A percentile compares a stretch with the other conserved stretches of the same genome.
Conservation (phyloP, 2,113 vertebrate species). For the Brachypteracias leptosomus region DNA sequence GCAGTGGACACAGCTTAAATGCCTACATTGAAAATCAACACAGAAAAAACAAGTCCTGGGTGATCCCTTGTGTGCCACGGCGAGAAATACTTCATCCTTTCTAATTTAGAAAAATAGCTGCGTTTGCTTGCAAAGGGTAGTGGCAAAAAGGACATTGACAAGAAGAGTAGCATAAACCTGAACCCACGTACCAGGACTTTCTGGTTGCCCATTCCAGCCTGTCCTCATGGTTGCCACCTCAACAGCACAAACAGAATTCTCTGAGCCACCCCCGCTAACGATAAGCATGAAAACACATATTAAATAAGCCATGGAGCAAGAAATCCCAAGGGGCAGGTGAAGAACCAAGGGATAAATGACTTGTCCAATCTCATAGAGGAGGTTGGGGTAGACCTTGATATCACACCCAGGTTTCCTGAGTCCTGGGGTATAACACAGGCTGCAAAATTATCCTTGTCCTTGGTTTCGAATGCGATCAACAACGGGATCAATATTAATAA, state of each 20-base stretch:
- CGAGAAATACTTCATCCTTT: not conserved
- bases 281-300: not conserved
- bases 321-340: not conserved
- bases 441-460: not conserved
- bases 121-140: rapidly evolving
- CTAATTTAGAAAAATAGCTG: not conserved
- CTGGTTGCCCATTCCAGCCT: not conserved
- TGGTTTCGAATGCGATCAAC: not conserved
- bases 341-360: not conserved
- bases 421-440: not conserved
- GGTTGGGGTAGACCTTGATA: not conserved
- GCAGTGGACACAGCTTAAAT: not conserved
- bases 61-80: rapidly evolving
- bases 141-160: not conserved
- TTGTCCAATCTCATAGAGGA: not conserved
- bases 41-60: not conserved
- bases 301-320: not conserved
- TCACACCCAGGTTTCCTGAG: not conserved
- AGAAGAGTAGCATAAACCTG: not conserved
- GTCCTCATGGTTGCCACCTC: not conserved
- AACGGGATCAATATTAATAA: not conserved
- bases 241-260: not conserved
- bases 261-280: not conserved
- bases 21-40: not conserved
- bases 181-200: not conserved